phyloP scores from a whole-genome alignment of 2,113 vertebrate species.

The Patagioenas fasciata region DNA sequence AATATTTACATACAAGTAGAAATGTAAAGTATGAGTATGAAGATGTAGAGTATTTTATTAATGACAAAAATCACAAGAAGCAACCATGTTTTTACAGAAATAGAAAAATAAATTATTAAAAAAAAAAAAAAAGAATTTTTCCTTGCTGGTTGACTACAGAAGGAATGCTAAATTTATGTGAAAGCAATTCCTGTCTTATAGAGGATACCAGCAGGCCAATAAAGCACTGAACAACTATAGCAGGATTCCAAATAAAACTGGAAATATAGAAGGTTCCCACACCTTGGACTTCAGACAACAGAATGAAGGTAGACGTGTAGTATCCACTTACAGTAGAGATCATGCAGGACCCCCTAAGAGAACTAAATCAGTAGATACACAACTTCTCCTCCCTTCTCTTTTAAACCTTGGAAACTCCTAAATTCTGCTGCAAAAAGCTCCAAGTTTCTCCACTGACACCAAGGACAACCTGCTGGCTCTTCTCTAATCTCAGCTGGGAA shows the following conservation, averaged over 20 bases:
- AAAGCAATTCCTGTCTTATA: not conserved
- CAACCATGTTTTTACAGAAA: not conserved
- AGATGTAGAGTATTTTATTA: not conserved
- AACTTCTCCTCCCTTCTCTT: not conserved
- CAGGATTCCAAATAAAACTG: not conserved
- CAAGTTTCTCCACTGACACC: not conserved
- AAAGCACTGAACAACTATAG: not conserved
- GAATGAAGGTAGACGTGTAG: not conserved
- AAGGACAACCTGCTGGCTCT: not conserved
- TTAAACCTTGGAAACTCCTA: not conserved
- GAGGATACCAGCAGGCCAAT: not conserved
- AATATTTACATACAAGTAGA: not conserved
- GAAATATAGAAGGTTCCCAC: not conserved
- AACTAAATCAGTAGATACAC: not conserved
- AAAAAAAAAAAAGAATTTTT: not conserved
- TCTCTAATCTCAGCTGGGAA: not conserved
- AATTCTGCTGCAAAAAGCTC: not conserved
- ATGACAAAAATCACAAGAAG: not conserved
- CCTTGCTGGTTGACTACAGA: not conserved
- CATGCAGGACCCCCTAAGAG: not conserved
- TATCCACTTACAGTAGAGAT: not conserved
- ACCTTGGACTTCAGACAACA: not conserved
- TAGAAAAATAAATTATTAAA: not conserved
- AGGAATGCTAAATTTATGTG: not conserved
- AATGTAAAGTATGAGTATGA: not conserved